Base-by-base conservation (phyloP, 2,888 invertebrate genomes). In the Leptogaster cylindrica region DNA sequence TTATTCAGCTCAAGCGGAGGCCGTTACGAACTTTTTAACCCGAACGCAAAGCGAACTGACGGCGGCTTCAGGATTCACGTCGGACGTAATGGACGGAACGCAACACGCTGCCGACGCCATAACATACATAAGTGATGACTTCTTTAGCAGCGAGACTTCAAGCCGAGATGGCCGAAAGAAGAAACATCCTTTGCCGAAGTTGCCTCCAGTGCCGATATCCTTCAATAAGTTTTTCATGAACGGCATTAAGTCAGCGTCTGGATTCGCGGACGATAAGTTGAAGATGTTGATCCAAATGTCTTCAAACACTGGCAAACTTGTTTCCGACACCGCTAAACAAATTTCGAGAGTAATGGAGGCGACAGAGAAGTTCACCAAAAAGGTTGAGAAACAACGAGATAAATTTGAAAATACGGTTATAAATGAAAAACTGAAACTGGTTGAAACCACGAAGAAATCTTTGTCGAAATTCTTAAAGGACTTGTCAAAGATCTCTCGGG, bases 401-500 rank as follows among this genome's bases (percentile, higher is more conserved):
- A 28, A 67, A 10, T 64, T 64, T 8, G 63, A 63, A 6, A 16
- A 16, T 8, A 33, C 12, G 18, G 2, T 67, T 2, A 31, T 52
- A 3, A 31, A 52, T 8, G 63, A 67, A 18, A 63, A 67, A 33
- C 28, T 67, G 10, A 67, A 64, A 46, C 51, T 67, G 1, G 23
- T 67, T 25, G 63, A 67, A 46, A 67, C 27, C 1, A 67, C 67
- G 2, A 67, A 67, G 31, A 52, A 63, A n/a, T 28, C 51, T 5
- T 44, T 67, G 23, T 41, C 67, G 7, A 31, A 36, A 44, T 67
- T 63, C 18, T 28, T 67, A 2, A 67, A 67, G n/a, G 63, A 63
- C 0, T 46, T 67, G 18, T 41, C 67, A n/a, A 33, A 52, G 14
- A 25, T 67, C 12, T 52, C 63, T 5, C 16, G 39, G 6, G 48